Evolutionary conservation across 2,888 invertebrate genomes (phyloP), one percentile per base, ranked within the genome.

Genomic region (Galerucella nymphaeae): DNA sequence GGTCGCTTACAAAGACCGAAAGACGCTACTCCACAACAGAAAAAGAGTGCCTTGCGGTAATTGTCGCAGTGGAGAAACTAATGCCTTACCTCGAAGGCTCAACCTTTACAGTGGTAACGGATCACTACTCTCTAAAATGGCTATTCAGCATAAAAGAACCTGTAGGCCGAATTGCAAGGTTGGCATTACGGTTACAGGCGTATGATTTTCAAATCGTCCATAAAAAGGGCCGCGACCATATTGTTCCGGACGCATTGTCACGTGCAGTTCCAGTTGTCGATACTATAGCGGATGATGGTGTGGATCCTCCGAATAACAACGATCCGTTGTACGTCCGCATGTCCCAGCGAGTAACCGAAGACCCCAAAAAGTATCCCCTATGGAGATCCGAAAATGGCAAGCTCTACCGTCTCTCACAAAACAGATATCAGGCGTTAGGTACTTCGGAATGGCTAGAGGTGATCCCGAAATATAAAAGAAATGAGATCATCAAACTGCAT

Each of bases 331-430:
- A 66, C 73, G 8, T 18, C 5, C 13, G 58, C 18, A 58, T 14
- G 58, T 18, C 9, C 13, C 1, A 6, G 23, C 13, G 18, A 9
- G 20, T 41, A 77, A 78, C 66, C 55, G 14, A n/a, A 80, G 77
- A 79, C 79, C 78, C 58, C 16, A 55, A 8, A 66, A 66, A 16
- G 73, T 80, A 76, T 4, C n/a, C 11, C 18, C 63, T 14, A 50
- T 53, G 23, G 58, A 77, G 14, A 50, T 23, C 10, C 11, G 59
- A 48, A 16, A 30, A 65, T 48, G 79, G 76, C n/a, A 5, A 30
- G 13, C 64, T 75, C 45, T 80, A 70, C 71, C 68, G 76, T 5
- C 13, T 30, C n/a, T 81, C 77, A 76, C 70, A 77, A 41, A 62
- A 78, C 4, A 65, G 66, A 41, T 65, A 74, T 48, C 42, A 11